phyloP scores from a whole-genome alignment of 2,888 invertebrate species.

The Cephonodes hylas region DNA sequence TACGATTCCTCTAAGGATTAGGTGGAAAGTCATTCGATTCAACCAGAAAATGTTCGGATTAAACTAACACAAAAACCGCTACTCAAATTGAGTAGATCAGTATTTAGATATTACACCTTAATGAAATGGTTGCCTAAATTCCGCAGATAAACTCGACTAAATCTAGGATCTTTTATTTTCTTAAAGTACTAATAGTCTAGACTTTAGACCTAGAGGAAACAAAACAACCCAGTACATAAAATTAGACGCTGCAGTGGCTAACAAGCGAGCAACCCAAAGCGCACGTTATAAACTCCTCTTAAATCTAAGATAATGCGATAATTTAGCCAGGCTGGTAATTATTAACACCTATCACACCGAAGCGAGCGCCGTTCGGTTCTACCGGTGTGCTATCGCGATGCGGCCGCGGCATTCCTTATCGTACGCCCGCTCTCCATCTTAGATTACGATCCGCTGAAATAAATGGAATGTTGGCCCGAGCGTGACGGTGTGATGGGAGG shows the following conservation, averaged over 20 bases:
- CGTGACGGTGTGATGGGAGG: constrained; percentile 58
- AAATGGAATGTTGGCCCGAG: constrained; percentile 57
- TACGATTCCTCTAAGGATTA: too few relatives aligned
- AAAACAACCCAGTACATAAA: neutral
- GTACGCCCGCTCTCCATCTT: constrained; percentile 47
- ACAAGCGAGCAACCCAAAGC: neutral
- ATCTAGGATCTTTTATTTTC: too few relatives aligned
- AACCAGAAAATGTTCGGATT: too few relatives aligned
- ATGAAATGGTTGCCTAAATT: too few relatives aligned
- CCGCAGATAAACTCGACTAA: too few relatives aligned
- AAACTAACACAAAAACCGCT: too few relatives aligned
- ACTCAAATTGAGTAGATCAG: too few relatives aligned
- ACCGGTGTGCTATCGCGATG: constrained; percentile 43
- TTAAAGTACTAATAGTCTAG: too few relatives aligned
- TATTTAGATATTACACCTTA: too few relatives aligned
- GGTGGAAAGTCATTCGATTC: too few relatives aligned
- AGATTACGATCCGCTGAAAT: constrained; percentile 59
- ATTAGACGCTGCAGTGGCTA: neutral
- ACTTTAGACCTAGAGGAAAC: neutral
- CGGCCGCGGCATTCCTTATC: constrained; percentile 49
- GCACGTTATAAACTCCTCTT: constrained; percentile 6
- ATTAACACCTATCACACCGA: constrained; percentile 18
- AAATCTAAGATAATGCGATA: constrained; percentile 17
- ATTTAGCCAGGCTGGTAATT: constrained; percentile 19
- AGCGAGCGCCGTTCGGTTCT: constrained; percentile 18